phyloP scores from a whole-genome alignment of 1,140 invertebrate genomes.

The Tribolium madens region DNA sequence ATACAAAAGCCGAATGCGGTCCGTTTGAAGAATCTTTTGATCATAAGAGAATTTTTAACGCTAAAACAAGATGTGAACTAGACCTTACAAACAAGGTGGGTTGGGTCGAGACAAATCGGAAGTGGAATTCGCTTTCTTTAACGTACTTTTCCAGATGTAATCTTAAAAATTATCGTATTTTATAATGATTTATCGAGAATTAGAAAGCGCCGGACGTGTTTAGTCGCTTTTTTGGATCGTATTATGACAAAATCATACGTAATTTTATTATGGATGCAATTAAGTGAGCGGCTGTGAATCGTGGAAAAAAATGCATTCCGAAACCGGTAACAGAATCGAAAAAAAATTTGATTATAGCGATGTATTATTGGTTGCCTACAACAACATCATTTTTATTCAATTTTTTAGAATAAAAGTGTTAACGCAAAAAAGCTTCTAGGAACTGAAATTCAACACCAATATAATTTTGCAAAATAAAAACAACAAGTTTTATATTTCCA shows the following conservation, averaged over 20 bases:
- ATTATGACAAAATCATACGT: conserved; percentile 15
- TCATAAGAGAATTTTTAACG: not conserved
- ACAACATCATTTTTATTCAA: not conserved
- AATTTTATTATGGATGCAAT: conserved; percentile 3
- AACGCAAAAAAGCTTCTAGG: not conserved
- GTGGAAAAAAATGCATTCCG: not conserved
- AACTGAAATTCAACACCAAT: not conserved
- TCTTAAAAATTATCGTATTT: conserved; percentile 33
- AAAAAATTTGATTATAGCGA: not conserved
- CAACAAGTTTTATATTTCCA: not conserved
- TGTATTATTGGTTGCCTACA: conserved; percentile 4
- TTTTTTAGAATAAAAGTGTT: not conserved
- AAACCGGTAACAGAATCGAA: not conserved
- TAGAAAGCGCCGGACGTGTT: conserved; percentile 23
- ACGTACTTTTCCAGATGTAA: conserved; percentile 20
- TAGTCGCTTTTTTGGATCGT: conserved; percentile 10
- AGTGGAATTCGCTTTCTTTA: conserved; percentile 31
- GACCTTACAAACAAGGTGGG: conserved; percentile 29
- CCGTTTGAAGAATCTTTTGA: not conserved
- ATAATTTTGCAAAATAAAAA: not conserved
- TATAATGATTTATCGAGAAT: conserved; percentile 37
- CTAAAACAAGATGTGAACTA: conserved; percentile 5
- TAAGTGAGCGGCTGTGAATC: not conserved
- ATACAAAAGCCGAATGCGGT: not conserved
- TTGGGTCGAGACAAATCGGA: conserved; percentile 24